phyloP scores from a whole-genome alignment of 1,140 invertebrate species.

The Hypsibius dujardini region DNA sequence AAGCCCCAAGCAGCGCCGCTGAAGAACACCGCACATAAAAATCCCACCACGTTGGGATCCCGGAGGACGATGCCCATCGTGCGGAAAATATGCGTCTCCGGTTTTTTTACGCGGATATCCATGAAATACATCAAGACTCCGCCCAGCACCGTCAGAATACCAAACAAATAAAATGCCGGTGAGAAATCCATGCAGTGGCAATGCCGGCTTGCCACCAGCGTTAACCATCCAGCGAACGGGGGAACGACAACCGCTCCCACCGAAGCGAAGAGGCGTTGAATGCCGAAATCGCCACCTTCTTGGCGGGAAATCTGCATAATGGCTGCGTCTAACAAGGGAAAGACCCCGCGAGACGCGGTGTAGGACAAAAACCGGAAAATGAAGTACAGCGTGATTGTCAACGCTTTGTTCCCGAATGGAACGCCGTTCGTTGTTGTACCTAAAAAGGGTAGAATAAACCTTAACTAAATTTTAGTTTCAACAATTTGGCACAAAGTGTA shows the following conservation, averaged over 20 bases:
- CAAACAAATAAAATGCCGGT: constrained; percentile 1
- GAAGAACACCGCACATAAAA: background rate
- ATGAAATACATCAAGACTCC: background rate
- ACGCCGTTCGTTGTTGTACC: background rate
- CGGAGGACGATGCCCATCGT: constrained; percentile 4
- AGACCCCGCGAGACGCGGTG: background rate
- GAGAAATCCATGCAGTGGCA: background rate
- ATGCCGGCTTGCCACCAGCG: background rate
- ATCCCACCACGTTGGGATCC: background rate
- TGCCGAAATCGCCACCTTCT: background rate
- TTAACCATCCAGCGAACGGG: background rate
- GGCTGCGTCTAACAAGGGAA: background rate
- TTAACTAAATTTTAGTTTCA: background rate
- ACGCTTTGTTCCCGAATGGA: background rate
- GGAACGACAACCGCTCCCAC: background rate
- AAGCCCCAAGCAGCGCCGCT: background rate
- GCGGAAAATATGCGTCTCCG: background rate
- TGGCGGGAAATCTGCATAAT: background rate
- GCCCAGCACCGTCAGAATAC: background rate
- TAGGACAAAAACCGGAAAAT: background rate
- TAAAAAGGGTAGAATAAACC: background rate
- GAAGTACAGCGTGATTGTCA: background rate
- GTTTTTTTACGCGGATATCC: background rate
- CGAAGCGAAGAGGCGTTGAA: background rate
- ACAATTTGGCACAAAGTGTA: background rate